Percentiles rank a stretch among this genome's conserved stretches.
Evolutionary conservation across 2,888 invertebrate genomes (phyloP).

Genomic region (Mimas tiliae): DNA sequence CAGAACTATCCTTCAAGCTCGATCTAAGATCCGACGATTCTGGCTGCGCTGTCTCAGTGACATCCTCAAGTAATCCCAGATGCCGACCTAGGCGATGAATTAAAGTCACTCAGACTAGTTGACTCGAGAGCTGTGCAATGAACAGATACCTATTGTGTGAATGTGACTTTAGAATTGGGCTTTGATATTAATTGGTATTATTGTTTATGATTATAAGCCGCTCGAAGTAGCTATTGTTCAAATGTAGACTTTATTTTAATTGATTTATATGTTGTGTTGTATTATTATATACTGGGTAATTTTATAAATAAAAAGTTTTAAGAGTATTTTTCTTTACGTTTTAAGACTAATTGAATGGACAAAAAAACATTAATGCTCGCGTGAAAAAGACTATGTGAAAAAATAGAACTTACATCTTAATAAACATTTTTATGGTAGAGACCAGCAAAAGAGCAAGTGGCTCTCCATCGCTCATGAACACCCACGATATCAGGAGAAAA

Average conservation of each 20-base stretch:
- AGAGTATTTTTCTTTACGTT: too few relatives aligned
- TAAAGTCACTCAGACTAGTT: constrained; percentile 66
- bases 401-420: too few relatives aligned
- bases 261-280: background rate
- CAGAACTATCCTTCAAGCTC: constrained; percentile 56
- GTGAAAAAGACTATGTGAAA: too few relatives aligned
- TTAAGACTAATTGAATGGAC: too few relatives aligned
- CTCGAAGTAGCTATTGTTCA: background rate
- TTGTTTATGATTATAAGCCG: constrained; percentile 18
- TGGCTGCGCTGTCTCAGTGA: constrained; percentile 54
- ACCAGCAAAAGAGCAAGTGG: too few relatives aligned
- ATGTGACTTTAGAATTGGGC: constrained; percentile 35
- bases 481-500: background rate
- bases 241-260: constrained; percentile 6
- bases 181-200: constrained; percentile 38
- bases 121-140: constrained; percentile 47
- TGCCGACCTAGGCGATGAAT: constrained; percentile 65
- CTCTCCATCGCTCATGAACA: too few relatives aligned
- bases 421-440: too few relatives aligned
- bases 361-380: too few relatives aligned
- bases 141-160: constrained; percentile 51
- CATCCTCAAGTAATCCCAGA: constrained; percentile 72
- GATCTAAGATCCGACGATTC: constrained; percentile 56
- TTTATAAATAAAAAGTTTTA: too few relatives aligned
- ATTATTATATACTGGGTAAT: too few relatives aligned